These are phyloP conservation scores for Gymnogyps californianus DNA, from an alignment of 2,113 vertebrate species.

Conservation along the genomic window DNA sequence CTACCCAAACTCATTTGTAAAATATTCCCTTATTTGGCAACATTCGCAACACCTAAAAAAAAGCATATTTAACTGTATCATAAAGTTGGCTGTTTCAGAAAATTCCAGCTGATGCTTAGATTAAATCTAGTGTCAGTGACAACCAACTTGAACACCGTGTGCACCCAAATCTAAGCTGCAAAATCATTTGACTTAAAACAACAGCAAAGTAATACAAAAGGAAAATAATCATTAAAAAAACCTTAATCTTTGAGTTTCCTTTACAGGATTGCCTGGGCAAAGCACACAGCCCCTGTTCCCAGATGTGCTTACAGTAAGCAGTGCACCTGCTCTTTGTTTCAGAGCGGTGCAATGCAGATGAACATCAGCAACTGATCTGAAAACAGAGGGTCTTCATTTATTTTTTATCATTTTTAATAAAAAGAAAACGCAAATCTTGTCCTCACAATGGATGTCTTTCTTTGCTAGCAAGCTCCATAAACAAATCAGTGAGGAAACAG, in stretches of 20 bases:
- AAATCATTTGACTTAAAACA: neutral
- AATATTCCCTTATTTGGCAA: neutral
- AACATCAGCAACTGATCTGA: neutral
- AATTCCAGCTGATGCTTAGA: slow-evolving; percentile 6
- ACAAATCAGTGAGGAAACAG: neutral
- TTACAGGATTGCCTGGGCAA: neutral
- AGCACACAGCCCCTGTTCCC: neutral
- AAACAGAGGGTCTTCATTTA: neutral
- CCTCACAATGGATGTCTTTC: neutral
- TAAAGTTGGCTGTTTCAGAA: slow-evolving; percentile 55
- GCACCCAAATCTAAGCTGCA: neutral
- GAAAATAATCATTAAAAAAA: neutral
- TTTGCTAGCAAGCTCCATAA: neutral
- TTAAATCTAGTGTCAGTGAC: neutral
- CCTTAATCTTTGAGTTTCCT: neutral
- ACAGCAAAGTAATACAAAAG: neutral
- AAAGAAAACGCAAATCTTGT: neutral
- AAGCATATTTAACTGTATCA: slow-evolving; percentile 40
- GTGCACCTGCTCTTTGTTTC: neutral
- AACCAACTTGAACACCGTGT: slow-evolving; percentile 1
- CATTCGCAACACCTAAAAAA: slow-evolving; percentile 19
- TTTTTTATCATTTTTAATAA: neutral
- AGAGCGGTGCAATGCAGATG: neutral
- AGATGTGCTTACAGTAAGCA: neutral
- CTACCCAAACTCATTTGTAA: slow-evolving; percentile 10